A percentile compares a stretch with the other conserved stretches of the same genome.
Evolutionary conservation across 2,113 vertebrate genomes (phyloP).

Genomic region (Pungitius pungitius): DNA sequence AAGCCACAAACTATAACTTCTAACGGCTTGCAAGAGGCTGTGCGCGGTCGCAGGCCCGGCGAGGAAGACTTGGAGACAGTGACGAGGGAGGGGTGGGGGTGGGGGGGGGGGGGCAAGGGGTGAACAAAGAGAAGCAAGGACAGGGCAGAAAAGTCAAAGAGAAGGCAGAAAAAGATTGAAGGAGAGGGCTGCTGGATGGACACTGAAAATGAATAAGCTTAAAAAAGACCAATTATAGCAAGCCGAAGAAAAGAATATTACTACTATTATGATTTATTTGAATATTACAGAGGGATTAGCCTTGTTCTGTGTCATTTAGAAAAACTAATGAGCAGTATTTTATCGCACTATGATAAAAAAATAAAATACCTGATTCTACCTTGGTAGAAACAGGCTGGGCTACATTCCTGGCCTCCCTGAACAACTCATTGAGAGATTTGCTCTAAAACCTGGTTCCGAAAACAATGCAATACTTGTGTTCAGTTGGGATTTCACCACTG

Average conservation of each 20-base stretch:
- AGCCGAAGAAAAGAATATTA: neutral
- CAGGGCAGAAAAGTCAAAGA: neutral
- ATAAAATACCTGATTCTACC: too few relatives aligned
- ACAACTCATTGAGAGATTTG: neutral
- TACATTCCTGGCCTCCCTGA: neutral
- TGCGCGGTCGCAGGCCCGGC: constrained; percentile 33
- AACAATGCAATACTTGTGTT: neutral
- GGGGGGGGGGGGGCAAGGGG: too few relatives aligned
- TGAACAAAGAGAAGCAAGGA: constrained; percentile 7
- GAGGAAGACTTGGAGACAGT: constrained; percentile 26
- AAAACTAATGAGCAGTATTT: neutral
- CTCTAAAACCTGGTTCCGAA: neutral
- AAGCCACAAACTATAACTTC: constrained; percentile 79
- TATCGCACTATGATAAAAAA: neutral
- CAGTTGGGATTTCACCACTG: neutral
- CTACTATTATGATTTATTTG: neutral
- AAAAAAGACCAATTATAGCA: neutral
- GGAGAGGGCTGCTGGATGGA: neutral
- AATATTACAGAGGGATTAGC: neutral
- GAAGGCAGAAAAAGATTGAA: neutral
- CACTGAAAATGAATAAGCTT: neutral
- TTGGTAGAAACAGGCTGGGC: neutral
- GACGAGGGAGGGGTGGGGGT: neutral
- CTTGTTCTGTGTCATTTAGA: neutral
- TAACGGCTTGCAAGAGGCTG: constrained; percentile 48